Evolutionary conservation across 2,888 invertebrate genomes (phyloP).

Genomic region (Cephonodes hylas): DNA sequence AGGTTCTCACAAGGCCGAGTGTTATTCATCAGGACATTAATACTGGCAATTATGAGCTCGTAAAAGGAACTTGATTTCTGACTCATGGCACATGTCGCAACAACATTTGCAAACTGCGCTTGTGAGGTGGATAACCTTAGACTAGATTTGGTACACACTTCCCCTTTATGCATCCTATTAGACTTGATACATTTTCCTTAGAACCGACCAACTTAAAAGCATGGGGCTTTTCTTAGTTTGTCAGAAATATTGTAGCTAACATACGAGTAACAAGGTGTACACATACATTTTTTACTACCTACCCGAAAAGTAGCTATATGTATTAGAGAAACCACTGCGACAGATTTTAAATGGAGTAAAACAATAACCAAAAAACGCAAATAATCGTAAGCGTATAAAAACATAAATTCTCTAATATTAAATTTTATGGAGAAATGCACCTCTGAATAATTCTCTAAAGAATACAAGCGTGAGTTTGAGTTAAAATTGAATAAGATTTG

Average conservation of each 20-base stretch:
- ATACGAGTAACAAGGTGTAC: too few species aligned
- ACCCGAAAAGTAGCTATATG: too few species aligned
- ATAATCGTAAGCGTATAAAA: too few species aligned
- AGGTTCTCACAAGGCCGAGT: background rate
- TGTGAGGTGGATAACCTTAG: background rate
- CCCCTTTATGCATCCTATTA: background rate
- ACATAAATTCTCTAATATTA: too few species aligned
- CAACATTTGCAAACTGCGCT: background rate
- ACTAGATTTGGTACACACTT: background rate
- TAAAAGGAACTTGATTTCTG: conserved; percentile 3
- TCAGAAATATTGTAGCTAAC: too few species aligned
- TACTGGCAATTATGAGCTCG: background rate
- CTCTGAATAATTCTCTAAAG: background rate
- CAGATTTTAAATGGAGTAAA: too few species aligned
- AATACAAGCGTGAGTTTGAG: too few species aligned
- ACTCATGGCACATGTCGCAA: background rate
- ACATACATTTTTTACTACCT: too few species aligned
- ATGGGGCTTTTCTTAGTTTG: background rate
- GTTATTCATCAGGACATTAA: background rate
- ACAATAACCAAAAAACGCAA: too few species aligned
- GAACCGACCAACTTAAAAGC: background rate
- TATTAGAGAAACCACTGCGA: too few species aligned
- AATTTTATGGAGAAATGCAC: too few species aligned
- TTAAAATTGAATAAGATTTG: background rate
- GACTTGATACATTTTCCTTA: background rate